phyloP scores from a whole-genome alignment of 1,140 invertebrate species.

The Sarcophaga peregrina region DNA sequence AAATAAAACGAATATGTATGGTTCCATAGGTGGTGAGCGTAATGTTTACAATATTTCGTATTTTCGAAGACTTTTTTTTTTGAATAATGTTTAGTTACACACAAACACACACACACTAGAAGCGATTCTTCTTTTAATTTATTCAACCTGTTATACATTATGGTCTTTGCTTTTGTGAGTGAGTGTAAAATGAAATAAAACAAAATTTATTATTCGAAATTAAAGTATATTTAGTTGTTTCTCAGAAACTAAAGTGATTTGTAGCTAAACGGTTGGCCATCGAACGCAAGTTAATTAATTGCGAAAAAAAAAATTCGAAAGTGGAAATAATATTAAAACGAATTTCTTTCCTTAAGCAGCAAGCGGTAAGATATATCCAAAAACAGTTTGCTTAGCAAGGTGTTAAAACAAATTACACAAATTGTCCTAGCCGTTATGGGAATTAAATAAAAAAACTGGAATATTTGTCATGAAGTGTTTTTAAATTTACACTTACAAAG shows the following conservation, averaged over 20 bases:
- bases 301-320: not conserved
- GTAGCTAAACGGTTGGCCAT: constrained; percentile 25
- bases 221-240: not conserved
- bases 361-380: not conserved
- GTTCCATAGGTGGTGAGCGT: too few relatives aligned
- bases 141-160: not conserved
- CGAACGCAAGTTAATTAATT: constrained; percentile 7
- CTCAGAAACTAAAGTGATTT: constrained; percentile 29
- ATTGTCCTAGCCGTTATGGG: not conserved
- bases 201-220: not conserved
- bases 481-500: too few relatives aligned
- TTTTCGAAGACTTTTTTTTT: too few relatives aligned
- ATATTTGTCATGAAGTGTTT: not conserved
- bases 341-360: not conserved
- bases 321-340: not conserved
- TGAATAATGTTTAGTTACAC: too few relatives aligned
- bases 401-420: not conserved
- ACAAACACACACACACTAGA: too few relatives aligned
- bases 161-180: not conserved
- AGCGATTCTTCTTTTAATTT: too few relatives aligned
- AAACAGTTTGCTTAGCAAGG: too few relatives aligned
- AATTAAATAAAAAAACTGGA: not conserved
- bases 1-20: too few relatives aligned
- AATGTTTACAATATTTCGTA: too few relatives aligned
- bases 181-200: not conserved